Conservation (phyloP, 1,140 invertebrate genomes). For the Bombus vancouverensis region DNA sequence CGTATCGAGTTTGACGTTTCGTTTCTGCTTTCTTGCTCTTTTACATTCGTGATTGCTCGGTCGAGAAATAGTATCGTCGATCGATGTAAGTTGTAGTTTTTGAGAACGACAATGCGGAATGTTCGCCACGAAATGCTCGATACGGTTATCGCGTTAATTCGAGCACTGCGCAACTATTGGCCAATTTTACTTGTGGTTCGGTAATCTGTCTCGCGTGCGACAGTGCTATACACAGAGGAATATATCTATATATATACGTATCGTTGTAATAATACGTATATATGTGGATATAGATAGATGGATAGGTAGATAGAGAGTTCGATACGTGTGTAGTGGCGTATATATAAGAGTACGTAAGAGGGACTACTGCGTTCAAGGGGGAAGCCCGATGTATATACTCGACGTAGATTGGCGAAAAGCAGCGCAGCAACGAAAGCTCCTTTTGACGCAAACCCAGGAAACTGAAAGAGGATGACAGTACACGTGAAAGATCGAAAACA, state of each 20-base stretch:
- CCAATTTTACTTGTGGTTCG: constrained; percentile 72
- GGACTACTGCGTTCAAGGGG: constrained; percentile 65
- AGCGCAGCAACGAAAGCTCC: constrained; percentile 81
- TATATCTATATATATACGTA: constrained; percentile 3
- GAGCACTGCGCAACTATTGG: constrained; percentile 81
- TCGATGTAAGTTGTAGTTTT: not conserved
- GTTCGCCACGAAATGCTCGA: not conserved
- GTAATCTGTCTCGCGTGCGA: constrained; percentile 54
- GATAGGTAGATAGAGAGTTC: constrained; percentile 39
- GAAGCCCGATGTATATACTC: constrained; percentile 71
- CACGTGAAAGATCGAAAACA: constrained; percentile 54
- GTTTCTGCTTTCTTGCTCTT: too few species aligned
- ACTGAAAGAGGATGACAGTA: constrained; percentile 61
- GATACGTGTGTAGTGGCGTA: constrained; percentile 59
- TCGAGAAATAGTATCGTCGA: too few species aligned
- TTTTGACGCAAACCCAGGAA: constrained; percentile 79
- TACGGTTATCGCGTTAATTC: constrained; percentile 51
- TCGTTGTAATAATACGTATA: not conserved
- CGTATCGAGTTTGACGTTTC: constrained; percentile 25
- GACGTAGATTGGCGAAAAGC: constrained; percentile 80
- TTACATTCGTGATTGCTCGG: too few species aligned
- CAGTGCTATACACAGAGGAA: constrained; percentile 38
- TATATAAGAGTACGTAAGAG: constrained; percentile 53
- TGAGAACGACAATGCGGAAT: not conserved
- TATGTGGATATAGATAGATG: not conserved